A percentile compares a stretch with the other conserved stretches of the same genome.
Evolutionary conservation across 2,113 vertebrate species (phyloP).

Genomic region (Paedocypris sp.): DNA sequence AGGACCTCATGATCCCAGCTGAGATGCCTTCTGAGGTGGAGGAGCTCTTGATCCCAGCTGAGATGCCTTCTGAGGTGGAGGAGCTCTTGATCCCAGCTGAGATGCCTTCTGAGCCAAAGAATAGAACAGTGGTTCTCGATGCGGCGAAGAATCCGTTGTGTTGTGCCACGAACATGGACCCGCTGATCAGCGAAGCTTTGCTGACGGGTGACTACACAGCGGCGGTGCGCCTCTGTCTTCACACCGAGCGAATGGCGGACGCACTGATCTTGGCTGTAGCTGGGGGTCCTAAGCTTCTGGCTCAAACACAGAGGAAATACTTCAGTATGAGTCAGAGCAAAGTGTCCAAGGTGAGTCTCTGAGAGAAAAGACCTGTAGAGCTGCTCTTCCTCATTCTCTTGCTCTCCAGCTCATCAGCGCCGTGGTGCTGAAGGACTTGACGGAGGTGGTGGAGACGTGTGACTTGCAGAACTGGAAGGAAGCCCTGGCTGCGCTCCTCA

Average conservation of each 20-base stretch:
- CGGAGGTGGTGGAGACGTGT: constrained; percentile 82
- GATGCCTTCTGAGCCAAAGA: too few species aligned
- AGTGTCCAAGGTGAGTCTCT: constrained; percentile 84
- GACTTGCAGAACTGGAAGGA: constrained; percentile 91
- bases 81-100: too few species aligned
- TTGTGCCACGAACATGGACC: constrained; percentile 73
- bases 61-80: too few species aligned
- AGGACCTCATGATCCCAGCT: too few species aligned
- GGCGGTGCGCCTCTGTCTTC: constrained; percentile 87
- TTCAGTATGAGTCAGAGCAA: constrained; percentile 81
- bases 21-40: too few species aligned
- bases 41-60: too few species aligned
- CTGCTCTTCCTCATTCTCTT: too few species aligned
- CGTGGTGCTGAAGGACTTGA: constrained; percentile 89
- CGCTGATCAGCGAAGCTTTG: constrained; percentile 87
- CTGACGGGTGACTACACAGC: constrained; percentile 84
- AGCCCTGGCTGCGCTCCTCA: constrained; percentile 87
- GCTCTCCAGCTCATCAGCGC: constrained; percentile 79
- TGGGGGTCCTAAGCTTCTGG: constrained; percentile 79
- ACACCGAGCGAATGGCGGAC: constrained; percentile 91
- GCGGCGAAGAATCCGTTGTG: too few species aligned
- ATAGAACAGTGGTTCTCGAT: too few species aligned
- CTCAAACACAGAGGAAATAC: constrained; percentile 84
- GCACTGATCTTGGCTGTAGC: constrained; percentile 90
- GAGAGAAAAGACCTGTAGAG: too few species aligned